phyloP scores from a whole-genome alignment of 2,888 invertebrate species.

The Sphaerophoria rueppellii region DNA sequence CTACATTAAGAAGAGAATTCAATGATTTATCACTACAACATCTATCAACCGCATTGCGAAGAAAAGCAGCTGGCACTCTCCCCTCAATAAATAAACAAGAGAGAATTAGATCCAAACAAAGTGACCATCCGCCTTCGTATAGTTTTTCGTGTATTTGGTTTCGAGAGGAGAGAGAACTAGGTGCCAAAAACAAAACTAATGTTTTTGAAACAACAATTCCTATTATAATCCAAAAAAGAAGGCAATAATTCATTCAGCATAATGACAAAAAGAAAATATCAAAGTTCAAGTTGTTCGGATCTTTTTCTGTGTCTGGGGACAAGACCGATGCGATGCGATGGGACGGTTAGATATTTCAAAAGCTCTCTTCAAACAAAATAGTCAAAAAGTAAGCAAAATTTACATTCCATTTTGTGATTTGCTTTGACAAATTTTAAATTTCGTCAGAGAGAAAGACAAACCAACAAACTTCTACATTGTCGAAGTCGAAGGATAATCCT shows the following conservation, averaged over 20 bases:
- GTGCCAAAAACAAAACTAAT: too few relatives aligned
- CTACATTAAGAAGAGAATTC: constrained; percentile 4
- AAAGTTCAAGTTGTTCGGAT: too few relatives aligned
- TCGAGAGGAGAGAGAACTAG: neutral
- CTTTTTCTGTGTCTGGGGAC: too few relatives aligned
- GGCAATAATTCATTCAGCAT: too few relatives aligned
- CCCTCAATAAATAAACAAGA: constrained; percentile 6
- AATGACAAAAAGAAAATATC: too few relatives aligned
- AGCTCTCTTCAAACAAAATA: too few relatives aligned
- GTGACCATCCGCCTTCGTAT: constrained; percentile 18
- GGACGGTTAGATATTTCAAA: too few relatives aligned
- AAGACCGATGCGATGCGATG: too few relatives aligned
- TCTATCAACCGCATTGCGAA: constrained; percentile 22
- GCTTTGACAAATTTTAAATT: neutral
- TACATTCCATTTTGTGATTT: too few relatives aligned
- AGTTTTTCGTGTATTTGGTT: neutral
- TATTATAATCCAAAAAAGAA: too few relatives aligned
- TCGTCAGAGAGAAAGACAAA: neutral
- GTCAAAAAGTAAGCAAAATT: too few relatives aligned
- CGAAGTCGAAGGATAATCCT: neutral
- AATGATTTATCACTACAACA: constrained; percentile 13
- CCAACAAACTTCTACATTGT: neutral
- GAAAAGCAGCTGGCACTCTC: neutral
- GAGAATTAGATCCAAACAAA: neutral
- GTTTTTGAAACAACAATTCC: too few relatives aligned